phyloP scores from a whole-genome alignment of 92 coral and sea anemone genomes.

The Blastomussa wellsi region DNA sequence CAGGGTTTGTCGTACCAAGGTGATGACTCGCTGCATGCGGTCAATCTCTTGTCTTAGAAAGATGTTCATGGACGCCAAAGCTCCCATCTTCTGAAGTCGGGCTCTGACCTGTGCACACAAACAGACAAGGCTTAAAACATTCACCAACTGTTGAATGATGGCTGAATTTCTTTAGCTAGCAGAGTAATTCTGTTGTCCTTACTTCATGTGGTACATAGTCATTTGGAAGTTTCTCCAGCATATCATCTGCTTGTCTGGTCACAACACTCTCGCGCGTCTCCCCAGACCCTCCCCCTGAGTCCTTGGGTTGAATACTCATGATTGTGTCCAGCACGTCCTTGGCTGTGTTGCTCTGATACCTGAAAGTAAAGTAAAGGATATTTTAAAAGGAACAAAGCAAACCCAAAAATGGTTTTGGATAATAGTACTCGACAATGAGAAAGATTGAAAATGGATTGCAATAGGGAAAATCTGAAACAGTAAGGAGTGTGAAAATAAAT shows the following conservation, averaged over 20 bases:
- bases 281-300: constrained; percentile 89
- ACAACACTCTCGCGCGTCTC: constrained; percentile 93
- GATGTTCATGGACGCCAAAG: constrained; percentile 88
- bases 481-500: too few relatives aligned
- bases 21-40: constrained; percentile 91
- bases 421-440: too few relatives aligned
- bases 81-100: constrained; percentile 93
- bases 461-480: too few relatives aligned
- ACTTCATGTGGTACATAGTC: constrained; percentile 89
- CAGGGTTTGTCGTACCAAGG: constrained; percentile 74
- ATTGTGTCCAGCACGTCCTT: constrained; percentile 88
- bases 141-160: neutral
- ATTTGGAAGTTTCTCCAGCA: constrained; percentile 88
- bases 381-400: too few relatives aligned
- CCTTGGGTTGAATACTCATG: constrained; percentile 93
- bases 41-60: constrained; percentile 89
- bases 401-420: too few relatives aligned
- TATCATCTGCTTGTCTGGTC: constrained; percentile 81
- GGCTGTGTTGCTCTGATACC: constrained; percentile 90
- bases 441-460: too few relatives aligned
- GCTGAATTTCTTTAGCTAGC: neutral
- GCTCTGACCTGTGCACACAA: constrained; percentile 64
- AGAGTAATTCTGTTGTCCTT: neutral
- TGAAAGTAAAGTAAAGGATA: constrained; percentile 5
- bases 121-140: neutral